Conservation (phyloP, 1,140 invertebrate species). For the Dinothrombium tinctorium region DNA sequence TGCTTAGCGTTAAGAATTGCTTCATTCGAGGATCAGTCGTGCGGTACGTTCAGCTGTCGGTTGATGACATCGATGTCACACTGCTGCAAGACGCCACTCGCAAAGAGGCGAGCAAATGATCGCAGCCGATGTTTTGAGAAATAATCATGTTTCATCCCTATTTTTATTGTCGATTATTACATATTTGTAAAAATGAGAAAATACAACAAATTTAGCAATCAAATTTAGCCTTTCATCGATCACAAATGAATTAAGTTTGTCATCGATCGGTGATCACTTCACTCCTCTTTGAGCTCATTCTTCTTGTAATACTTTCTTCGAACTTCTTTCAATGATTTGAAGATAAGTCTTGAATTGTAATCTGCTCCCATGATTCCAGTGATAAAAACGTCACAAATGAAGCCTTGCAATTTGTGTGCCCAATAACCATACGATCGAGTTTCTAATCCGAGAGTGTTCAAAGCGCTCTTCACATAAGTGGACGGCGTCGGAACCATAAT, state of each 20-base stretch:
- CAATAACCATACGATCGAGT: slow-evolving; percentile 46
- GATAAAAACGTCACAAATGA: slow-evolving; percentile 6
- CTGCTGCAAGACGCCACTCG: slow-evolving; percentile 87
- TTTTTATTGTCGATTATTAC: no score
- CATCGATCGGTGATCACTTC: no score
- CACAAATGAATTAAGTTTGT: no score
- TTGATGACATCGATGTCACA: slow-evolving; percentile 94
- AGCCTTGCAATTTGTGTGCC: slow-evolving; percentile 18
- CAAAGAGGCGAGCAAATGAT: no score
- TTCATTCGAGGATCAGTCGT: slow-evolving; percentile 97
- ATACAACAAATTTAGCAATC: no score
- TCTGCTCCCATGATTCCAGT: not conserved
- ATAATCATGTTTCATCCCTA: no score
- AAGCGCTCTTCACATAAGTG: slow-evolving; percentile 45
- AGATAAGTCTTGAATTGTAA: slow-evolving; percentile 8
- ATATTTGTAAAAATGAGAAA: no score
- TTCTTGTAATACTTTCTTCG: slow-evolving; percentile 9
- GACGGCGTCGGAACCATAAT: slow-evolving; percentile 52
- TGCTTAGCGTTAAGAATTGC: slow-evolving; percentile 90
- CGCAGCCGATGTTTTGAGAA: no score
- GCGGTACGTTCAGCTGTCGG: slow-evolving; percentile 88
- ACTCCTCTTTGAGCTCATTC: no score
- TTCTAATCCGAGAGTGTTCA: slow-evolving; percentile 49
- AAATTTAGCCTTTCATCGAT: no score
- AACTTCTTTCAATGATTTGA: slow-evolving; percentile 8